A percentile compares a stretch with the other conserved stretches of the same genome.
Conservation (phyloP, 2,113 vertebrate species). For the Procavia capensis region DNA sequence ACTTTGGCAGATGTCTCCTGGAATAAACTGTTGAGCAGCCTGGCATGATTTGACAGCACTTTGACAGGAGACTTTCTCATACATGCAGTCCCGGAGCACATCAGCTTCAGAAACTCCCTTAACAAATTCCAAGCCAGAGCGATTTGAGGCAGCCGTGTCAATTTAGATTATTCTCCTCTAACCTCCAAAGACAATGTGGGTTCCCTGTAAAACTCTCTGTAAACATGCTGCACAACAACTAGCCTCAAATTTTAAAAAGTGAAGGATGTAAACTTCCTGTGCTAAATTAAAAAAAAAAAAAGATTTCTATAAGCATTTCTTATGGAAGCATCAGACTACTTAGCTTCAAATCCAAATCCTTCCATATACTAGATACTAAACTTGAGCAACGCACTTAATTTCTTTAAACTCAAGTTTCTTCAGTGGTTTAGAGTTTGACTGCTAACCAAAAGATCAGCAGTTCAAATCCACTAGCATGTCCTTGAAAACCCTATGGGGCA, state of each 20-base stretch:
- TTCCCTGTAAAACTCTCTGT: not conserved
- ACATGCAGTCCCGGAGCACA: slow-evolving; percentile 32
- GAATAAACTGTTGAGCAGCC: slow-evolving; percentile 44
- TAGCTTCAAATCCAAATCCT: not conserved
- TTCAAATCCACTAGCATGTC: too few species aligned
- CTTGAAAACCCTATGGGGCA: too few species aligned
- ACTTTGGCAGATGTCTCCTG: slow-evolving; percentile 65
- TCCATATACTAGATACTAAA: not conserved
- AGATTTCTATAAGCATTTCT: not conserved
- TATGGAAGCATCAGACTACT: not conserved
- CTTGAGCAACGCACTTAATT: not conserved
- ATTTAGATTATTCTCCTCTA: slow-evolving; percentile 50
- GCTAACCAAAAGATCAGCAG: too few species aligned
- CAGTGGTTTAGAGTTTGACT: too few species aligned
- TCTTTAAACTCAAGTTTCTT: not conserved
- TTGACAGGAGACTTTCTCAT: slow-evolving; percentile 49
- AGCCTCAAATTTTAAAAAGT: slow-evolving; percentile 20
- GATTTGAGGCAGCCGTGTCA: slow-evolving; percentile 42
- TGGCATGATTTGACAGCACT: slow-evolving; percentile 1
- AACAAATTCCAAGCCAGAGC: slow-evolving; percentile 44
- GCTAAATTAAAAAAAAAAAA: slow-evolving; percentile 25
- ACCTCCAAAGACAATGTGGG: not conserved
- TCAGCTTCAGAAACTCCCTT: slow-evolving; percentile 52
- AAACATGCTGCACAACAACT: not conserved
- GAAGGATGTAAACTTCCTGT: slow-evolving; percentile 27